A percentile compares a stretch with the other conserved stretches of the same genome.
Conservation (phyloP, 1,140 invertebrate species). For the Saccostrea glomerata region DNA sequence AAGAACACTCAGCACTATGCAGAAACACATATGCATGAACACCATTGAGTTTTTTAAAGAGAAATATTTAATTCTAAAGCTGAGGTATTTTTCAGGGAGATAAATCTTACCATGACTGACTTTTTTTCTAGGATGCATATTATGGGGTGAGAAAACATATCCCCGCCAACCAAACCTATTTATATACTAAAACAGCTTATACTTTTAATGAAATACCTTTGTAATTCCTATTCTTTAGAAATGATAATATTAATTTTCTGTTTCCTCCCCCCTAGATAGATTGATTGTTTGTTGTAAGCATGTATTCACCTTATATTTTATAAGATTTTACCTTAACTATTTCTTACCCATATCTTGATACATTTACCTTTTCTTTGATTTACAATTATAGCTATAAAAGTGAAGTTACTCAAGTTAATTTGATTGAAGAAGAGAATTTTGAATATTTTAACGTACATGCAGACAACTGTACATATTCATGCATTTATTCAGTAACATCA, state of each 20-base stretch:
- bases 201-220: not conserved
- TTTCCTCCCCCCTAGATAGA: not conserved
- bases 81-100: not conserved
- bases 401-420: too few relatives aligned
- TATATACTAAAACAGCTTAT: constrained; percentile 11
- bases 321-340: not conserved
- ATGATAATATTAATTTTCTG: not conserved
- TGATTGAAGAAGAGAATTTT: too few relatives aligned
- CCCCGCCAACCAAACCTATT: not conserved
- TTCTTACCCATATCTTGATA: not conserved
- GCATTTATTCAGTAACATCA: too few relatives aligned
- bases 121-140: constrained; percentile 4
- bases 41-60: not conserved
- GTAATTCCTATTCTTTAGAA: not conserved
- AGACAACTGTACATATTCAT: too few relatives aligned
- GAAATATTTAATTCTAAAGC: not conserved
- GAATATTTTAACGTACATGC: too few relatives aligned
- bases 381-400: not conserved
- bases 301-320: not conserved
- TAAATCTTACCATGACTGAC: not conserved
- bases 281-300: not conserved
- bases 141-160: not conserved
- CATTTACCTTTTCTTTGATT: not conserved
- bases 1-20: not conserved
- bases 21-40: constrained; percentile 1